phyloP scores from a whole-genome alignment of 2,113 vertebrate species.

The Cynocephalus volans region DNA sequence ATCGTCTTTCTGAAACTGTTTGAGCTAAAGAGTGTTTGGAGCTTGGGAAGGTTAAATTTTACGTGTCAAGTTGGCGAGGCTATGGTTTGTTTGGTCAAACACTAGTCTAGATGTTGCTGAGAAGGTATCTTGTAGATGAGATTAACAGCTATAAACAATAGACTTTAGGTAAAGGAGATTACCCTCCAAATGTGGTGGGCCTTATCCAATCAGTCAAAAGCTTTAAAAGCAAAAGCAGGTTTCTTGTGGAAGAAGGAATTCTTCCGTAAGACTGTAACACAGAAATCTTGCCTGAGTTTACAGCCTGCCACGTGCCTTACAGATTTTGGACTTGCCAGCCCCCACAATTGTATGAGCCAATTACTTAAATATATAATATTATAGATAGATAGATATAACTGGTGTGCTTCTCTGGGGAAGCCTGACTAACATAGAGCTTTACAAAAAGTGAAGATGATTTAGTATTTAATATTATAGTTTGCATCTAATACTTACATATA shows the following conservation, averaged over 20 bases:
- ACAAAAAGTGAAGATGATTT: slow-evolving; percentile 1
- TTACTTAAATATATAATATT: neutral
- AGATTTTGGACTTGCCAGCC: neutral
- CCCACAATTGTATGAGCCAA: neutral
- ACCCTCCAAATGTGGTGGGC: neutral
- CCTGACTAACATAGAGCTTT: neutral
- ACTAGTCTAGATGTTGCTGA: neutral
- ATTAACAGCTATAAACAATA: neutral
- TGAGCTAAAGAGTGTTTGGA: neutral
- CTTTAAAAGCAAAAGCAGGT: neutral
- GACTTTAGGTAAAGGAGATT: neutral
- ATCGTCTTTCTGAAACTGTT: neutral
- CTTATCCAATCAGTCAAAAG: neutral
- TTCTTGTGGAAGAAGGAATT: neutral
- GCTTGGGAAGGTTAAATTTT: neutral
- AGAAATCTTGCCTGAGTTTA: neutral
- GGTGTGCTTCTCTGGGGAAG: neutral
- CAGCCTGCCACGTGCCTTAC: neutral
- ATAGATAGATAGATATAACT: neutral
- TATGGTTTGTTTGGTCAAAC: neutral
- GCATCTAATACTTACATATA: neutral
- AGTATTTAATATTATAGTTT: neutral
- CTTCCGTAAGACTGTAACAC: neutral
- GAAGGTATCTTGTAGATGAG: neutral
- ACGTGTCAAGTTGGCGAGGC: neutral